A percentile compares a stretch with the other conserved stretches of the same genome.
Conservation (phyloP, 1,140 invertebrate species). For the Drosophila bocqueti region DNA sequence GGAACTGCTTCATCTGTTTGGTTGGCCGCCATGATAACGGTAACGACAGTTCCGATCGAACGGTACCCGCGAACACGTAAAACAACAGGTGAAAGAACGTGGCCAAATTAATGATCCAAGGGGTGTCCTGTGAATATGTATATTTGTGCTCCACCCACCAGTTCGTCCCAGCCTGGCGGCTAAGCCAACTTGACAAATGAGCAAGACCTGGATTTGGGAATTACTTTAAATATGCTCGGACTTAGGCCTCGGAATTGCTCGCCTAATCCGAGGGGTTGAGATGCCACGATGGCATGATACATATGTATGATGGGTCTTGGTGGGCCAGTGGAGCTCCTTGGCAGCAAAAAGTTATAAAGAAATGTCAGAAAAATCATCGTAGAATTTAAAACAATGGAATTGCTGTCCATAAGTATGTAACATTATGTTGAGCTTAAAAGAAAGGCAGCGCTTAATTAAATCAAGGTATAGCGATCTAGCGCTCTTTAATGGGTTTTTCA, state of each 20-base stretch:
- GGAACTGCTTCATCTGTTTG: constrained; percentile 11
- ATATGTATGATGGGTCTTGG: too few species aligned
- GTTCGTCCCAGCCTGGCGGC: constrained; percentile 12
- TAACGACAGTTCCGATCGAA: constrained; percentile 7
- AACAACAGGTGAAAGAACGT: constrained; percentile 13
- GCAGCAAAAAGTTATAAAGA: neutral
- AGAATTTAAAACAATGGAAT: neutral
- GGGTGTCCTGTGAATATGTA: neutral
- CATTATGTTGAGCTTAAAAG: neutral
- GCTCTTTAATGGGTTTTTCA: neutral
- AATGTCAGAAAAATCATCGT: neutral
- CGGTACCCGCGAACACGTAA: constrained; percentile 1
- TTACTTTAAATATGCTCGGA: constrained; percentile 24
- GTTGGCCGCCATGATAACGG: neutral
- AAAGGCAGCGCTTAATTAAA: neutral
- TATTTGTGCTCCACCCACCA: neutral
- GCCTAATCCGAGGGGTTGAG: neutral
- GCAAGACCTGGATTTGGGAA: constrained; percentile 25
- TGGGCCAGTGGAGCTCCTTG: neutral
- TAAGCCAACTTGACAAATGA: constrained; percentile 47
- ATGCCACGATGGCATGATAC: neutral
- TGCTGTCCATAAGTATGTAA: neutral
- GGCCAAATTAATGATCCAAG: constrained; percentile 15
- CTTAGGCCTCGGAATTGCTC: constrained; percentile 17
- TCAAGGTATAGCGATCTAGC: neutral